These are phyloP conservation scores for Maniola jurtina DNA, from an alignment of 1,140 invertebrate genomes.

Conservation along the genomic window DNA sequence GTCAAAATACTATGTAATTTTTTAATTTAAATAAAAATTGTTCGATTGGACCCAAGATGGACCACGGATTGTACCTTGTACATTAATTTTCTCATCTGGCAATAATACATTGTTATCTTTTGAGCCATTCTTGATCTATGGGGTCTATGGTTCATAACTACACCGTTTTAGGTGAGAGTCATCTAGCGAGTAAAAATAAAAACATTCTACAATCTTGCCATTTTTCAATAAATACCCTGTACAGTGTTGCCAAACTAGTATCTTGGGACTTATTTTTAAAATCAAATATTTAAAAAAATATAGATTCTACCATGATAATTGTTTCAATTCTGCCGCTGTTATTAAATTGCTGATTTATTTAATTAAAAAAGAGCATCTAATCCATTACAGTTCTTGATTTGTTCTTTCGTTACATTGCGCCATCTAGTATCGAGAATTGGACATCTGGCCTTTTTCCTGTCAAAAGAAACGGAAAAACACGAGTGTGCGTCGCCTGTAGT, in stretches of 20 bases:
- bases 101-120: too few species aligned
- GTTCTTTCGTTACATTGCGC: slow-evolving; percentile 14
- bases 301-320: neutral
- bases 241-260: neutral
- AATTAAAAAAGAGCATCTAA: neutral
- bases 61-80: too few species aligned
- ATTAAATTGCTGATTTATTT: neutral
- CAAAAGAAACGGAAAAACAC: slow-evolving; percentile 79
- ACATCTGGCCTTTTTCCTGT: slow-evolving; percentile 57
- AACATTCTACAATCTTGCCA: neutral
- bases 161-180: neutral
- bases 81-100: too few species aligned
- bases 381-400: neutral
- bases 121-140: neutral
- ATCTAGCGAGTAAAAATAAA: neutral
- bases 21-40: too few species aligned
- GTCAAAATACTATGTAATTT: too few species aligned
- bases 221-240: neutral
- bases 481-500: slow-evolving; percentile 76
- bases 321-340: neutral
- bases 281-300: neutral
- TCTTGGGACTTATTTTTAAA: neutral
- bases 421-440: slow-evolving; percentile 42
- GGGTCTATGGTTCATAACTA: neutral
- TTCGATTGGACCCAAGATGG: too few species aligned